phyloP scores from a whole-genome alignment of 1,140 invertebrate genomes.

The Drosophila nigromelanica region DNA sequence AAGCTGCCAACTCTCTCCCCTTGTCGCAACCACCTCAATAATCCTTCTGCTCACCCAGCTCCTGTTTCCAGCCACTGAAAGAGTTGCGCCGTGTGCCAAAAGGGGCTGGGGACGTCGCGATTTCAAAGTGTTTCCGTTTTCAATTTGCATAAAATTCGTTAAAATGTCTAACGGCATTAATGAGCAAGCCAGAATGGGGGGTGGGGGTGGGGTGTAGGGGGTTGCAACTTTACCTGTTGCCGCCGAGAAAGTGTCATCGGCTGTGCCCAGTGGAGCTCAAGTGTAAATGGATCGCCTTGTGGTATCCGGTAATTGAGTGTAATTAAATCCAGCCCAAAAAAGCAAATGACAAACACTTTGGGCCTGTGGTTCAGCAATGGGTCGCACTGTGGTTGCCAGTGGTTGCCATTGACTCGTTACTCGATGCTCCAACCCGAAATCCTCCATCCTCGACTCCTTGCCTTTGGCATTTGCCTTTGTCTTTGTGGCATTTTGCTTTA shows the following conservation, averaged over 20 bases:
- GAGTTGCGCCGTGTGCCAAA: slow-evolving; percentile 26
- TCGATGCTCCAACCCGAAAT: slow-evolving; percentile 28
- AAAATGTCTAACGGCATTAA: slow-evolving; percentile 72
- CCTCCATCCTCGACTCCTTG: neutral
- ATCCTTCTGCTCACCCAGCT: neutral
- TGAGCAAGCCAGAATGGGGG: slow-evolving; percentile 46
- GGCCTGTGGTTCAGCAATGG: slow-evolving; percentile 17
- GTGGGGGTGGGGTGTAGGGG: neutral
- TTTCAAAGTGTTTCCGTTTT: slow-evolving; percentile 82
- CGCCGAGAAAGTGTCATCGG: slow-evolving; percentile 21
- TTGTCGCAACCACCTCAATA: slow-evolving; percentile 26
- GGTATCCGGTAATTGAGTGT: slow-evolving; percentile 80
- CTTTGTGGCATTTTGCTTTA: slow-evolving; percentile 64
- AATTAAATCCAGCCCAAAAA: slow-evolving; percentile 74
- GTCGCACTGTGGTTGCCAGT: slow-evolving; percentile 50
- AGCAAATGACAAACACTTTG: slow-evolving; percentile 75
- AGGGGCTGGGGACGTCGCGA: slow-evolving; percentile 10
- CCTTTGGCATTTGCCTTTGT: slow-evolving; percentile 41
- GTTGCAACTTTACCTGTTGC: slow-evolving; percentile 74
- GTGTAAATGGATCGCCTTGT: slow-evolving; percentile 82
- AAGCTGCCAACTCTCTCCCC: slow-evolving; percentile 45
- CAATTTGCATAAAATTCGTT: slow-evolving; percentile 81
- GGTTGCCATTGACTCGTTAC: slow-evolving; percentile 14
- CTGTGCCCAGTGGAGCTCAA: slow-evolving; percentile 39
- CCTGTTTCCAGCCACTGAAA: slow-evolving; percentile 25